Evolutionary conservation across 2,113 vertebrate species (phyloP).

Genomic region (Dicaeum eximium): DNA sequence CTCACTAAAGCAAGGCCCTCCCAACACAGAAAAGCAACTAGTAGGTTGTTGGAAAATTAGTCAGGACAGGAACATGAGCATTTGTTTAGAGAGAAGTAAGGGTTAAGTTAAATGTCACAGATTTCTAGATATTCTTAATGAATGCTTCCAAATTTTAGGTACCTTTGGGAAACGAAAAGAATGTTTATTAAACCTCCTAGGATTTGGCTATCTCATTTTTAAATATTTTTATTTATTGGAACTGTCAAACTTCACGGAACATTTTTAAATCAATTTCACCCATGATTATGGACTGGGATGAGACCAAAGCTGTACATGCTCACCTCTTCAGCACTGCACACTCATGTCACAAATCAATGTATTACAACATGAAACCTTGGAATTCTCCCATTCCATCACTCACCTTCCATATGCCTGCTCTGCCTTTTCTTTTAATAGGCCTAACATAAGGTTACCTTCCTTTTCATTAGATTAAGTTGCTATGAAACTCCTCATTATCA

Average conservation of each 20-base stretch:
- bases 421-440: constrained; percentile 13
- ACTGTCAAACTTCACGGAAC: background rate
- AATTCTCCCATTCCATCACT: background rate
- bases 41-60: background rate
- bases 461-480: constrained; percentile 22
- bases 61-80: background rate
- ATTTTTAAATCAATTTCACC: constrained; percentile 47
- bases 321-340: background rate
- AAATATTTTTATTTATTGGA: constrained; percentile 47
- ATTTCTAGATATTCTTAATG: background rate
- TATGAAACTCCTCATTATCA: constrained; percentile 25
- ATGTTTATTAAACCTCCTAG: background rate
- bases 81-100: background rate
- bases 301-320: background rate
- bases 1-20: background rate
- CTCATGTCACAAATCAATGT: background rate
- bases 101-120: background rate
- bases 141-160: background rate
- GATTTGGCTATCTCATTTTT: background rate
- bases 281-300: background rate
- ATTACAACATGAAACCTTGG: background rate
- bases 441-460: constrained; percentile 14
- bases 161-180: background rate
- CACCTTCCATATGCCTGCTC: background rate
- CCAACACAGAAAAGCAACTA: background rate